A percentile compares a stretch with the other conserved stretches of the same genome.
Conservation (phyloP, 2,797 vertebrate genomes). For the Sternarchorhynchus goeldii region DNA sequence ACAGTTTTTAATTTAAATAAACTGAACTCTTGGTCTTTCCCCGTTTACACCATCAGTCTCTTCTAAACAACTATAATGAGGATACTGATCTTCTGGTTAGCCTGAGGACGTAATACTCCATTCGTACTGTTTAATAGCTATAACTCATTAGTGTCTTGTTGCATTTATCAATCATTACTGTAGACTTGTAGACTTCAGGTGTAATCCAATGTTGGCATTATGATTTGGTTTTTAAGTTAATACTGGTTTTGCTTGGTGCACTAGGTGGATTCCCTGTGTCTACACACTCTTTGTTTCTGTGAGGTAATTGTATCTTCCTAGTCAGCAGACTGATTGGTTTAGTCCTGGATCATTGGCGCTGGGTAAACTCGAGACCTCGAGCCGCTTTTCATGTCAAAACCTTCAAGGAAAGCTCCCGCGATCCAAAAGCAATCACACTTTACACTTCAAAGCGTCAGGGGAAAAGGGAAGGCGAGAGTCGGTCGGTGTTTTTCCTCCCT, state of each 20-base stretch:
- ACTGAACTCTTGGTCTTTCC: background rate
- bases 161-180: conserved; percentile 12
- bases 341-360: conserved; percentile 80
- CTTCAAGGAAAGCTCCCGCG: conserved; percentile 77
- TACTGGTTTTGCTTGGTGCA: background rate
- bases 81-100: conserved; percentile 15
- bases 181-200: background rate
- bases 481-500: conserved; percentile 70
- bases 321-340: conserved; percentile 80
- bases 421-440: conserved; percentile 84
- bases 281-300: conserved; percentile 64
- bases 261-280: conserved; percentile 59
- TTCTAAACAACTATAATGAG: background rate
- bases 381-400: conserved; percentile 82
- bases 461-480: conserved; percentile 73
- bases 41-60: conserved; percentile 10
- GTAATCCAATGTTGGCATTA: background rate
- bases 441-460: conserved; percentile 81
- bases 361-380: conserved; percentile 78
- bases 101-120: background rate
- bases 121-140: conserved; percentile 1
- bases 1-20: background rate
- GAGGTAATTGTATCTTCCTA: conserved; percentile 80
- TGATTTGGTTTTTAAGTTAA: background rate
- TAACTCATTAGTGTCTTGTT: conserved; percentile 1